phyloP scores from a whole-genome alignment of 1,140 invertebrate species.

The Nephila pilipes region DNA sequence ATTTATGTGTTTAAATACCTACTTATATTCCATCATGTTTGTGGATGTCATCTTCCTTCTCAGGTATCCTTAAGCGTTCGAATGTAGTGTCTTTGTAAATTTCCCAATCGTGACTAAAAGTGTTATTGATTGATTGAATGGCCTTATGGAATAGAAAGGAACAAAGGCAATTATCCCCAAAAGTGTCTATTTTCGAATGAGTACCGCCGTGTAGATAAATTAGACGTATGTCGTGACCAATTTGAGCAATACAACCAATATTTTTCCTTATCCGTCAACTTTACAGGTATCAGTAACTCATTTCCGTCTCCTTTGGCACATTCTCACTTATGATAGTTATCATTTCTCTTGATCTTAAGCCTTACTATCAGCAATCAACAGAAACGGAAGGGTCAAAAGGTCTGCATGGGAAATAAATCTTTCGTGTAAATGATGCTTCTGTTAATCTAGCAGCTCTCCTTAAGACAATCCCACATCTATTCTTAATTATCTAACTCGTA shows the following conservation, averaged over 20 bases:
- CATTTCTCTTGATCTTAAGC: not conserved
- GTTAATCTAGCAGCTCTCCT: not conserved
- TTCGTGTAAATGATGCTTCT: not conserved
- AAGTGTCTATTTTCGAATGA: too few relatives aligned
- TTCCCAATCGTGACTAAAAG: too few relatives aligned
- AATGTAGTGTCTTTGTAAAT: too few relatives aligned
- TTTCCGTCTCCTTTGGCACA: not conserved
- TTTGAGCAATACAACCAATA: not conserved
- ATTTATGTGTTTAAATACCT: too few relatives aligned
- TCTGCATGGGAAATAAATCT: not conserved
- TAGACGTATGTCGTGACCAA: not conserved
- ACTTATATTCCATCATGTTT: too few relatives aligned
- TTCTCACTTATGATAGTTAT: not conserved
- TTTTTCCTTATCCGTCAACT: not conserved
- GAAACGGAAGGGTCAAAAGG: not conserved
- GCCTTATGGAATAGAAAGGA: too few relatives aligned
- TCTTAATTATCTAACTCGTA: not conserved
- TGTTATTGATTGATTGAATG: too few relatives aligned
- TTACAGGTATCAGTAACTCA: not conserved
- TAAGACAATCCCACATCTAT: not conserved
- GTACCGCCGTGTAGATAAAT: too few relatives aligned
- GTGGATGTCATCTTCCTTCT: too few relatives aligned
- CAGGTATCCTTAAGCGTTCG: too few relatives aligned
- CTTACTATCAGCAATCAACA: conserved; percentile 14
- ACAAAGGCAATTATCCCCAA: too few relatives aligned